phyloP scores from a whole-genome alignment of 2,888 invertebrate species.

The Drosophila melanosoma region DNA sequence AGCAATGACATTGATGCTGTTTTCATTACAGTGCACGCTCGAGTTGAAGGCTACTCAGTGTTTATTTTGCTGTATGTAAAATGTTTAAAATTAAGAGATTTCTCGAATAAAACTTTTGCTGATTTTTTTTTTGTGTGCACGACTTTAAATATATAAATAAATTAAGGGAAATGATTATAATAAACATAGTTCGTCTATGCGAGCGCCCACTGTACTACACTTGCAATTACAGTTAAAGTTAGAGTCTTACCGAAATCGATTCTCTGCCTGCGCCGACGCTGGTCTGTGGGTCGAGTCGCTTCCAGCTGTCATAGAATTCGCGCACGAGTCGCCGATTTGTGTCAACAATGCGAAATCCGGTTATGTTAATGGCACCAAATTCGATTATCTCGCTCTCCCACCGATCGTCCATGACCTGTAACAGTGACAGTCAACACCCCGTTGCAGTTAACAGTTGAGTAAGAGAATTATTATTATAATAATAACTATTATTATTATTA shows the following conservation, averaged over 20 bases:
- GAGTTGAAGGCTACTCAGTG: not conserved
- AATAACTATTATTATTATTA: too few species aligned
- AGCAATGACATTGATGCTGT: slow-evolving; percentile 38
- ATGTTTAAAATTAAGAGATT: not conserved
- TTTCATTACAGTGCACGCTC: slow-evolving; percentile 6
- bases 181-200: not conserved
- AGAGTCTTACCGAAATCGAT: slow-evolving; percentile 91
- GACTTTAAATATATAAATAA: too few species aligned
- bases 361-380: slow-evolving; percentile 99
- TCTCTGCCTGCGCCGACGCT: slow-evolving; percentile 91
- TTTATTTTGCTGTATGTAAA: not conserved
- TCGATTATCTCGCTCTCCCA: slow-evolving; percentile 98
- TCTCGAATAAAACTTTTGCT: not conserved
- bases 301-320: slow-evolving; percentile 95
- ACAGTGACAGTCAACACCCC: not conserved
- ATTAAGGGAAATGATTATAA: not conserved
- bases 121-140: not conserved
- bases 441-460: not conserved
- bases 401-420: slow-evolving; percentile 97
- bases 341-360: slow-evolving; percentile 98
- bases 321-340: slow-evolving; percentile 92
- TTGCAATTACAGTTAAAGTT: not conserved
- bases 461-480: not conserved
- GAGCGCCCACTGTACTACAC: not conserved
- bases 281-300: slow-evolving; percentile 90